Evolutionary conservation across 2,797 vertebrate species (phyloP), one percentile per base, ranked within the genome.

Genomic region (Macropodus opercularis): DNA sequence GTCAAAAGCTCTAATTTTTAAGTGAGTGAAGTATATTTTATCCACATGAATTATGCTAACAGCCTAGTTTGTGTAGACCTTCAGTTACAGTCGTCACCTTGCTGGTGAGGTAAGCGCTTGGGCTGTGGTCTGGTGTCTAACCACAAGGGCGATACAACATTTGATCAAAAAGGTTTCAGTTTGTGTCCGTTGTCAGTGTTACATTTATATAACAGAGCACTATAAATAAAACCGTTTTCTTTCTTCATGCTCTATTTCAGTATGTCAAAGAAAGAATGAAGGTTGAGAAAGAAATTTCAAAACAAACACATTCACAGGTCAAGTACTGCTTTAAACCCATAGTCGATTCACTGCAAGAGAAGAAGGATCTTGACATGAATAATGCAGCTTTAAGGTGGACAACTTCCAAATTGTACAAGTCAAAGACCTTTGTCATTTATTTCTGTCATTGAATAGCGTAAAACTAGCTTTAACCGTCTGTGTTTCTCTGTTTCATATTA

Each of bases 401-500:
- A n/a, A n/a, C n/a, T n/a, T n/a, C n/a, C n/a, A n/a, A n/a, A n/a
- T n/a, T n/a, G n/a, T n/a, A n/a, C n/a, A n/a, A n/a, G n/a, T n/a
- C n/a, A n/a, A n/a, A n/a, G n/a, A n/a, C n/a, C n/a, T 11, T 4
- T 12, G 12, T 14, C 12, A 32, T 47, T 15, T 6, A 23, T 2
- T 18, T 35, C 4, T 43, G 12, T 22, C 51, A 5, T 21, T 36
- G 14, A 26, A 26, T 7, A 26, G 12, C 13, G 31, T 32, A n/a
- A n/a, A 4, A n/a, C 5, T 15, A 35, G 14, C 31, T 12, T 40
- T 6, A 41, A 40, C 34, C 19, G 18, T 11, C 23, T 47, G n/a
- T 36, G 3, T 19, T 41, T 29, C 24, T 51, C 44, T 19, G 24
- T 62, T 10, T 8, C 17, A 12, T 13, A 2, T 32, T 10, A 93